Evolutionary conservation across 2,113 vertebrate species (phyloP), one percentile per base, ranked within the genome.

Genomic region (Vulpes ferrilata): DNA sequence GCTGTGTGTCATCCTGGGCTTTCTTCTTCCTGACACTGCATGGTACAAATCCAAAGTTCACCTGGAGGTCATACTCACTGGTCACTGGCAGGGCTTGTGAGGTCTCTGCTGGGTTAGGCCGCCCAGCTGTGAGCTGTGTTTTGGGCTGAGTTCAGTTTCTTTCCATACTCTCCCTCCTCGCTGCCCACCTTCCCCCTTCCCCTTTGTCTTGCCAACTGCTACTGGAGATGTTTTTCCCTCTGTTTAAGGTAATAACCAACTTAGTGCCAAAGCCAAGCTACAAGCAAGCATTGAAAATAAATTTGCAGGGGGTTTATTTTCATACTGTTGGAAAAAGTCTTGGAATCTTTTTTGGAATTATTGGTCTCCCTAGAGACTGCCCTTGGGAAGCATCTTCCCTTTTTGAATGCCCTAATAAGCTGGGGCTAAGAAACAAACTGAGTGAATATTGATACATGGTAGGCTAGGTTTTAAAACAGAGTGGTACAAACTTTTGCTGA

Each of bases 231-330:
- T 30, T 94, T 95, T 95, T 80, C 67, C 86, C 95, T 93, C 88
- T 93, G 43, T 93, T 92, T 48, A 92, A 97, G 59, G 25, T 93
- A 94, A 71, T 93, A 83, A 88, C 35, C 51, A 35, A 98, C 88
- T 59, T 65, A 88, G 23, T 76, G 60, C 65, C 86, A 30, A 95
- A 90, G 90, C 87, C 84, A 96, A 94, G 30, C 96, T 92, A 65
- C 38, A 93, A 96, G 12, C 64, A 92, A 95, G 62, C 30, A 74
- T 4, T 95, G 60, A 62, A 95, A 96, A 95, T 93, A 96, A 84
- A 89, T 97, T 95, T 97, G 15, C 73, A 64, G 17, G 32, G 53
- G 92, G 84, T 83, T 98, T 51, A 67, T 48, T 98, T 76, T 97
- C 60, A 25, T 91, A 4, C 55, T 55, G 12, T 88, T 96, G 65